Percentiles rank a stretch among this genome's conserved stretches.
These are phyloP conservation scores for Agrypnus murinus DNA, from an alignment of 2,888 invertebrate species.

Conservation along the genomic window DNA sequence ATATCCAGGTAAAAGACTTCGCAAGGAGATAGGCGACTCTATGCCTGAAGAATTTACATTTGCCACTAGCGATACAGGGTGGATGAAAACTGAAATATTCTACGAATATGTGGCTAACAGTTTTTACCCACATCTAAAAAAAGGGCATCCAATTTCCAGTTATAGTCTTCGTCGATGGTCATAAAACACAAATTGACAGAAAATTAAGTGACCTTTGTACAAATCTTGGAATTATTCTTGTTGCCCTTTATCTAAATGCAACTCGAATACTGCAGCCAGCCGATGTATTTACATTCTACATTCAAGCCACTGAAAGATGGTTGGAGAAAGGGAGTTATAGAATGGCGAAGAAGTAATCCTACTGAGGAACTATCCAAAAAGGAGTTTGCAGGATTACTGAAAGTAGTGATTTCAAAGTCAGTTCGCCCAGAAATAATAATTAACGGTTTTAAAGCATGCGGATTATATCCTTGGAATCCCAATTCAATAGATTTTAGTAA, in stretches of 20 bases:
- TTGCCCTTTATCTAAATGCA: constrained; percentile 39
- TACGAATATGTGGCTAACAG: not conserved
- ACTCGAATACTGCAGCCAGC: constrained; percentile 49
- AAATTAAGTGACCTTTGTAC: not conserved
- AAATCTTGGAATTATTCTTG: not conserved
- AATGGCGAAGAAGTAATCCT: constrained; percentile 32
- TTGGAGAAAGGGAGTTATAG: constrained; percentile 41
- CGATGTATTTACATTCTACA: constrained; percentile 44
- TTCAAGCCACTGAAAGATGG: constrained; percentile 47
- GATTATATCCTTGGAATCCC: too few relatives aligned
- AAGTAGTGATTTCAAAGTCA: too few relatives aligned
- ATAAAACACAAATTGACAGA: not conserved
- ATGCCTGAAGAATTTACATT: not conserved
- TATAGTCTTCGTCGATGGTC: constrained; percentile 3
- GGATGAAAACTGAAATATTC: constrained; percentile 48
- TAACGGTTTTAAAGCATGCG: too few relatives aligned
- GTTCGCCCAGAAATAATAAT: too few relatives aligned
- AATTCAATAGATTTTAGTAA: too few relatives aligned
- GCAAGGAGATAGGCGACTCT: not conserved
- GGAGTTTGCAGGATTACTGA: constrained; percentile 29
- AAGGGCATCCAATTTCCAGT: not conserved
- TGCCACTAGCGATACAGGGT: not conserved
- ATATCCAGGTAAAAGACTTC: constrained; percentile 6
- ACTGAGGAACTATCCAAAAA: constrained; percentile 30
- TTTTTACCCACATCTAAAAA: not conserved